A percentile compares a stretch with the other conserved stretches of the same genome.
These are phyloP conservation scores for Crypturellus undulatus DNA, from an alignment of 2,113 vertebrate species.

Conservation along the genomic window DNA sequence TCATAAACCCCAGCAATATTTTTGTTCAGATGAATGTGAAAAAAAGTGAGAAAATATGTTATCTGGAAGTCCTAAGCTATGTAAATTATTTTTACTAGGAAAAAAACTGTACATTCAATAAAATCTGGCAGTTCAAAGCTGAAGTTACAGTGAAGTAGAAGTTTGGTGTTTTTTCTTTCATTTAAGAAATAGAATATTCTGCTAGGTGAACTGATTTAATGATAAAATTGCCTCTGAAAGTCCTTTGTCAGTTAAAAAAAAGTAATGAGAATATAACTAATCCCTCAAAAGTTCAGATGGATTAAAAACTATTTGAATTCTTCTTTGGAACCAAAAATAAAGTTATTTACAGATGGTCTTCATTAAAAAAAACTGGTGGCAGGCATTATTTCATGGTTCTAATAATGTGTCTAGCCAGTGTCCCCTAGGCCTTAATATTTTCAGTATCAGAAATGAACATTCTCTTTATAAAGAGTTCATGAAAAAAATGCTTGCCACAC, in stretches of 20 bases:
- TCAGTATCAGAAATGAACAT: constrained; percentile 2
- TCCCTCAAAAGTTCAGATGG: constrained; percentile 44
- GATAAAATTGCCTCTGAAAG: constrained; percentile 9
- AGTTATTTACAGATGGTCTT: constrained; percentile 50
- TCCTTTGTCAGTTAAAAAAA: constrained; percentile 33
- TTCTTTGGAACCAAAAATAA: constrained; percentile 24
- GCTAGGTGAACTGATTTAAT: background rate
- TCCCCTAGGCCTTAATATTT: constrained; percentile 46
- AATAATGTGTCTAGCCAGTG: constrained; percentile 33
- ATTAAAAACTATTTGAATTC: background rate
- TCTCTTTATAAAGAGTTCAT: background rate
- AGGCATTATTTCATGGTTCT: constrained; percentile 36
- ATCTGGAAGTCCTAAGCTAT: background rate
- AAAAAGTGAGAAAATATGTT: background rate
- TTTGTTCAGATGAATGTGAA: background rate
- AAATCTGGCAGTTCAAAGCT: background rate
- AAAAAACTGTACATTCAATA: background rate
- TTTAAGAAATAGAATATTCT: constrained; percentile 18
- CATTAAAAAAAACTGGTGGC: constrained; percentile 41
- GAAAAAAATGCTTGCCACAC: background rate
- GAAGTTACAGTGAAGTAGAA: background rate
- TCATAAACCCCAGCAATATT: background rate
- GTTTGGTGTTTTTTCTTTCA: background rate
- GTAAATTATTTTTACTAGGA: background rate
- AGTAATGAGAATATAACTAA: constrained; percentile 50